Base-by-base conservation (phyloP, 1,140 invertebrate species). In the Chelonus insularis region DNA sequence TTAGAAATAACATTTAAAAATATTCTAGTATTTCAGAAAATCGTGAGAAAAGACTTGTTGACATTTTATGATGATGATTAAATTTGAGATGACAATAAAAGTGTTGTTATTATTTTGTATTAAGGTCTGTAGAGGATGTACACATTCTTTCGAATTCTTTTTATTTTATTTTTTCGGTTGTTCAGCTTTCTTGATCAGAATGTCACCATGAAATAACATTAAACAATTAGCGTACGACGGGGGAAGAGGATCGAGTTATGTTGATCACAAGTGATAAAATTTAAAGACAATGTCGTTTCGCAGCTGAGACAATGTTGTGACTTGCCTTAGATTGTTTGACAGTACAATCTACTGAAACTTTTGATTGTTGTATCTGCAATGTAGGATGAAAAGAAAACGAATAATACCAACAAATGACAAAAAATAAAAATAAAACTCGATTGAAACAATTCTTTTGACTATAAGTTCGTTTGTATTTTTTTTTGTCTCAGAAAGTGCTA, bases 401-500 rank as follows among this genome's bases (percentile, higher is more conserved):
- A 37, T 6, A 37, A 37, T 4, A 14, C n/a, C n/a, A 14, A 25
- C n/a, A 50, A n/a, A 50, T 25, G 18, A n/a, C 3, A 6, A 50
- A 3, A 18, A 1, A 50, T 23, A 37, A 37, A 12, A 37, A 9
- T n/a, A 12, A 37, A 12, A 37, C 4, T 37, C 36, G 36, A 37
- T 4, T n/a, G 36, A 37, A 8, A 50, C 47, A 50, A 50, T 50
- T 12, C 16, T 25, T 25, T 25, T 3, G 4, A 25, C 20, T 25
- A 8, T 8, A 16, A 29, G 25, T 7, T 29, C 12, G 12, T 14
- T 14, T 45, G 41, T 29, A 5, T 3, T 8, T 23, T 50, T 7
- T 62, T 62, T 62, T 62, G 41, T 62, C 43, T 62, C 37, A 9
- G 48, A 14, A 45, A 54, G 58, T 54, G 58, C 58, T 23, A 60